Conservation (phyloP, 2,888 invertebrate genomes). For the Liodrosophila aerea region DNA sequence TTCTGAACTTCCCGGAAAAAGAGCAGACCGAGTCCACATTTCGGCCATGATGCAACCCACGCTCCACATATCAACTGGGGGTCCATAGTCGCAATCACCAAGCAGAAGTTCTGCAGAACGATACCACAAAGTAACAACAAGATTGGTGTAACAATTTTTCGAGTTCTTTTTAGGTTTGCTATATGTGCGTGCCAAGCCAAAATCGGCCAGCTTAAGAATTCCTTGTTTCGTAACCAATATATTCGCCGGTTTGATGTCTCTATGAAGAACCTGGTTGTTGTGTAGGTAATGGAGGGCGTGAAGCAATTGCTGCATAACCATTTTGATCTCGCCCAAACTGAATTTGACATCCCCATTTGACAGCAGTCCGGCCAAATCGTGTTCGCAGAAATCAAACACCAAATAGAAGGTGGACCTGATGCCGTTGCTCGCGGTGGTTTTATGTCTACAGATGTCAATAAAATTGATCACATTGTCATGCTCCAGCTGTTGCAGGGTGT, state of each 20-base stretch:
- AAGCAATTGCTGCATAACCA: conserved; percentile 92
- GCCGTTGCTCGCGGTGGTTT: conserved; percentile 86
- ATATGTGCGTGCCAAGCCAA: conserved; percentile 97
- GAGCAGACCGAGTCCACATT: conserved; percentile 98
- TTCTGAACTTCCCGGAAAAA: conserved; percentile 98
- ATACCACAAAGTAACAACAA: conserved; percentile 99
- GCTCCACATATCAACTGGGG: conserved; percentile 98
- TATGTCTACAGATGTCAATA: conserved; percentile 97
- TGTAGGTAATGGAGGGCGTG: conserved; percentile 97
- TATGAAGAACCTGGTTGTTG: no score
- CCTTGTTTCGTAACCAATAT: conserved; percentile 98
- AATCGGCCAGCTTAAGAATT: conserved; percentile 97
- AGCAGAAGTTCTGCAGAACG: conserved; percentile 85
- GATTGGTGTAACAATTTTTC: conserved; percentile 96
- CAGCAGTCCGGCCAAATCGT: conserved; percentile 97
- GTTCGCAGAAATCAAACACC: conserved; percentile 99
- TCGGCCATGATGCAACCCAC: conserved; percentile 99
- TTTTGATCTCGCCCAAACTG: conserved; percentile 97
- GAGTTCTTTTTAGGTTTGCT: conserved; percentile 93
- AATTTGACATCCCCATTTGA: conserved; percentile 98
- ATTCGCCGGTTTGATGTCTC: conserved; percentile 99
- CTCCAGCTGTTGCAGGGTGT: conserved; percentile 95
- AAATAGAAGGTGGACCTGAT: conserved; percentile 86
- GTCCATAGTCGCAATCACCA: conserved; percentile 96
- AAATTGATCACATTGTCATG: conserved; percentile 99